Conservation (phyloP, 2,888 invertebrate species). For the Caenorhabditis becei region DNA sequence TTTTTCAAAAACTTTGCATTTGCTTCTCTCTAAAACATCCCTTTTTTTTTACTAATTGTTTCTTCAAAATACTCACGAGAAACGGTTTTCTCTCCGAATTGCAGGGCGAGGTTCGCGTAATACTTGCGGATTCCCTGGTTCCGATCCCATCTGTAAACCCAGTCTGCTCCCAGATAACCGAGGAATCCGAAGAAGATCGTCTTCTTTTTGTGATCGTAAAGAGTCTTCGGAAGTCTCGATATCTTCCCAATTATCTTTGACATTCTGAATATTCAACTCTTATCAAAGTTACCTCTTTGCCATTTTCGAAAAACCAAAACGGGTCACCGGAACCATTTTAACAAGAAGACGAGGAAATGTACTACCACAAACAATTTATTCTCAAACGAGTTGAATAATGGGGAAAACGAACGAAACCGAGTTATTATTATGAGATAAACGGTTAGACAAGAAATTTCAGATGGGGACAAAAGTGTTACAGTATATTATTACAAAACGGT, state of each 20-base stretch:
- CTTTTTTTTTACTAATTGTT: too few relatives aligned
- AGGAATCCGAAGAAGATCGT: slow-evolving; percentile 68
- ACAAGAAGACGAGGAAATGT: not conserved
- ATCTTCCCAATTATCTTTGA: slow-evolving; percentile 60
- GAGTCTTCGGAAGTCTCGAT: slow-evolving; percentile 54
- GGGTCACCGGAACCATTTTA: slow-evolving; percentile 30
- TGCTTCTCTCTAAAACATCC: too few relatives aligned
- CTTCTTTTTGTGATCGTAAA: slow-evolving; percentile 77
- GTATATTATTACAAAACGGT: too few relatives aligned
- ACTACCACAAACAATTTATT: not conserved
- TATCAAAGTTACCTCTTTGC: not conserved
- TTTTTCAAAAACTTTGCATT: too few relatives aligned
- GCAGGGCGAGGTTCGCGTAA: slow-evolving; percentile 73
- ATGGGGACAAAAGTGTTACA: too few relatives aligned
- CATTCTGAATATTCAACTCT: slow-evolving; percentile 40
- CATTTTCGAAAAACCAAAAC: slow-evolving; percentile 14
- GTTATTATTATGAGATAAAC: not conserved
- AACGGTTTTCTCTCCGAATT: slow-evolving; percentile 71
- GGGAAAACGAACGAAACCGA: slow-evolving; percentile 3
- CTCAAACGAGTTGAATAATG: not conserved
- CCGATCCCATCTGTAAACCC: slow-evolving; percentile 57
- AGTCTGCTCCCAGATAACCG: slow-evolving; percentile 67
- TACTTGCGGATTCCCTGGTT: slow-evolving; percentile 72
- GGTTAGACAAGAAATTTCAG: too few relatives aligned
- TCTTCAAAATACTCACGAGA: slow-evolving; percentile 68